Conservation (phyloP, 2,888 invertebrate species). For the Cremastinae sp. region DNA sequence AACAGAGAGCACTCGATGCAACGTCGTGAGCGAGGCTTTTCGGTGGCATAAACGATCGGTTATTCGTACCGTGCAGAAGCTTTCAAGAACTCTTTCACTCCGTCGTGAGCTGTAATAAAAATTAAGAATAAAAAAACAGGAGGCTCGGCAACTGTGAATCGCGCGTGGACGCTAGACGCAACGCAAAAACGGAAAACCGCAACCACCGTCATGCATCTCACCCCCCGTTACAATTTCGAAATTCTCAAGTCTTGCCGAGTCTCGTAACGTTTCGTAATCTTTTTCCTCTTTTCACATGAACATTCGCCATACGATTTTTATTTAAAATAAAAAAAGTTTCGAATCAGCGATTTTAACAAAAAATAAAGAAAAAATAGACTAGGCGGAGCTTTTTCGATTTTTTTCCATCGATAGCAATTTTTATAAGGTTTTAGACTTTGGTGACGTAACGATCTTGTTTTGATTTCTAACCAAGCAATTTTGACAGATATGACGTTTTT, state of each 20-base stretch:
- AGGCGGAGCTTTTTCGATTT: no score
- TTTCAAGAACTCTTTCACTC: conserved; percentile 37
- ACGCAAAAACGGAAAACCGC: conserved; percentile 34
- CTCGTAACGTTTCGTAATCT: no score
- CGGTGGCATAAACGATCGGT: conserved; percentile 48
- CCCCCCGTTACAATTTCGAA: conserved; percentile 32
- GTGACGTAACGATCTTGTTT: no score
- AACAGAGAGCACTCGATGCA: conserved; percentile 38
- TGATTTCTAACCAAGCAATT: no score
- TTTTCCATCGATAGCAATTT: no score
- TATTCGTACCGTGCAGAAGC: conserved; percentile 39
- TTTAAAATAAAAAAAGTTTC: no score
- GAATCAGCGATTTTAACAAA: no score
- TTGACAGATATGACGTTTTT: no score
- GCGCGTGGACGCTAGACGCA: conserved; percentile 8
- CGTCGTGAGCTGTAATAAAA: conserved; percentile 38
- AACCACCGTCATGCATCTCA: conserved; percentile 40
- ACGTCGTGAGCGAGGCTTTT: conserved; percentile 24
- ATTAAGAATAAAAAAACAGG: conserved; percentile 21
- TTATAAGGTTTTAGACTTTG: no score
- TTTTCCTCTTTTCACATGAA: no score
- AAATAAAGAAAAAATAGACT: no score
- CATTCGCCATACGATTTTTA: not conserved
- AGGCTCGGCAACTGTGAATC: conserved; percentile 4
- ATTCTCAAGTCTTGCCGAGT: not conserved